Evolutionary conservation across 2,113 vertebrate genomes (phyloP), one percentile per base, ranked within the genome.

Genomic region (Lampris incognitus): DNA sequence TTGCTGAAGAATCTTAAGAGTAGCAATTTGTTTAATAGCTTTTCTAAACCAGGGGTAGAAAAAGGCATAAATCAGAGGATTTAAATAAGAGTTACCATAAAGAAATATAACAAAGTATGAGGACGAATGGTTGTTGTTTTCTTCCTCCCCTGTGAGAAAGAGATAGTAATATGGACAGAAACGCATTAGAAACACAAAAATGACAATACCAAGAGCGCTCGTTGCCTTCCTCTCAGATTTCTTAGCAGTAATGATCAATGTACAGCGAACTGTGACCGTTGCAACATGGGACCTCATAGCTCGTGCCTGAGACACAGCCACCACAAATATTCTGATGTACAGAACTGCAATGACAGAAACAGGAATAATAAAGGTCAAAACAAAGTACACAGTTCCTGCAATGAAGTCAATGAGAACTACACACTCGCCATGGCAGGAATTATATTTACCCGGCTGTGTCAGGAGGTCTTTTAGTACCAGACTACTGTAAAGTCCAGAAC

Each of bases 1-100:
- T 24, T 24, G 57, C 57, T 40, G 38, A 2, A 54, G 50, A 11
- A 87, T 78, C 69, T 66, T 74, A 9, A 81, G 49, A 1, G 66
- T 76, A 1, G 95, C 44, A 79, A 88, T 82, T 6, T 70, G 62
- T 72, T 69, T 87, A 1, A 61, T n/a, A 1, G 81, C 64, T 74
- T 58, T 87, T 60, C 76, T 83, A 39, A 90, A 91, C 85, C 87
- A 91, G n/a, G 56, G 59, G 50, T 92, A 91, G 55, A 89, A 86
- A 1, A 89, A 40, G 1, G 63, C 78, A 75, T 90, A 90, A 3
- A 86, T 72, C 3, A 91, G 0, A 0, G 87, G 88, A 48, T 88
- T 90, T 1, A 89, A 1, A 49, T 61, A 81, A 0, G 90, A 88
- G 59, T 87, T 88, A 1, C 71, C 50, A 52, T 69, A 66, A 2